These are phyloP conservation scores for Brienomyrus longianalis DNA, from an alignment of 2,113 vertebrate species.

Conservation along the genomic window DNA sequence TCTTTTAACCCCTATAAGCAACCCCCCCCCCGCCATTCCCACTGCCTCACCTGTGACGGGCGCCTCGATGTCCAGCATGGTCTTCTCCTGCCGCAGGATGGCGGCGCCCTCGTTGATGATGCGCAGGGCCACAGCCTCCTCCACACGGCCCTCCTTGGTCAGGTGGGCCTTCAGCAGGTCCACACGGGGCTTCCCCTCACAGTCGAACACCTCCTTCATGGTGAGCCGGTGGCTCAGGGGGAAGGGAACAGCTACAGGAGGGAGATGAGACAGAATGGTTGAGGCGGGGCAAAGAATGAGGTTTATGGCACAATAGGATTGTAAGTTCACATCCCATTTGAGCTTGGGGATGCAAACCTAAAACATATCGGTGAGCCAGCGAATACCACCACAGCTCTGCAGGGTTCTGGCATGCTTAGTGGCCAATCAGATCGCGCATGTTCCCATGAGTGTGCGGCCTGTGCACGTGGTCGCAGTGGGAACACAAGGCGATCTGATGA, in stretches of 20 bases:
- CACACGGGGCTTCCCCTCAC: constrained; percentile 67
- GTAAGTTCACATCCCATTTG: neutral
- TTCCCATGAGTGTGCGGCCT: neutral
- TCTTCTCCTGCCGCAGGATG: constrained; percentile 72
- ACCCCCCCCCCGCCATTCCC: neutral
- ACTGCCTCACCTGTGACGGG: constrained; percentile 64
- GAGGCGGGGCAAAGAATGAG: neutral
- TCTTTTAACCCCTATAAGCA: neutral
- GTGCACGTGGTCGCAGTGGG: neutral
- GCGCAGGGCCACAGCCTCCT: constrained; percentile 69
- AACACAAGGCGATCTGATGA: neutral
- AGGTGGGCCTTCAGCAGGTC: constrained; percentile 75
- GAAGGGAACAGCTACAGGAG: constrained; percentile 64
- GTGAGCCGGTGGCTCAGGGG: constrained; percentile 71
- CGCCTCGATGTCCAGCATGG: constrained; percentile 74
- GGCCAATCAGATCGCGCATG: neutral
- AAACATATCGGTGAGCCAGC: neutral
- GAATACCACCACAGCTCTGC: neutral
- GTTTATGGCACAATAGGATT: neutral
- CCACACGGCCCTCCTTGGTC: constrained; percentile 70
- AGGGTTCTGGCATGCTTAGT: neutral
- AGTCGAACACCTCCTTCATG: constrained; percentile 74
- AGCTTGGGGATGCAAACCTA: neutral
- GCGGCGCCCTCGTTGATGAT: constrained; percentile 71
- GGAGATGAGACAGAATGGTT: neutral